These are phyloP conservation scores for Stichopus horrens DNA, from an alignment of 53 echinoderm and acorn worm species.

Conservation along the genomic window DNA sequence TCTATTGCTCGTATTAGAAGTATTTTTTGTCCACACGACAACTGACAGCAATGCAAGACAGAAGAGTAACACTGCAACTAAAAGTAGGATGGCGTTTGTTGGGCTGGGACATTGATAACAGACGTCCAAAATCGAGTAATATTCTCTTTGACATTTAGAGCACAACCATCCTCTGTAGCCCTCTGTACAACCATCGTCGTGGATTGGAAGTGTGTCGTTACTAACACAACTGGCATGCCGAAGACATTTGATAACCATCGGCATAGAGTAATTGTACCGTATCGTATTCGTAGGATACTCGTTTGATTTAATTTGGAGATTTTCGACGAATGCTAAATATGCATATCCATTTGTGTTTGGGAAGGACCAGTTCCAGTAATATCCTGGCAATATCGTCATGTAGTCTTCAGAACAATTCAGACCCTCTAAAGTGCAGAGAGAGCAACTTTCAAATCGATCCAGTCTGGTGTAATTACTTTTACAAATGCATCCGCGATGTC, in stretches of 20 bases:
- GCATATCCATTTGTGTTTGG: neutral
- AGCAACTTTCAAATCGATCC: conserved; percentile 14
- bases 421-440: neutral
- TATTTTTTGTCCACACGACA: neutral
- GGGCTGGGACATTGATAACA: conserved; percentile 8
- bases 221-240: neutral
- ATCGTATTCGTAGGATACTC: neutral
- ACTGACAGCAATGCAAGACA: neutral
- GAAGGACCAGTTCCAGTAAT: conserved; percentile 42
- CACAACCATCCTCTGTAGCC: conserved; percentile 29
- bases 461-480: neutral
- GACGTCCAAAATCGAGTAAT: neutral
- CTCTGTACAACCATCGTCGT: neutral
- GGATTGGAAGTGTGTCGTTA: neutral
- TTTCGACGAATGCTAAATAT: neutral
- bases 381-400: neutral
- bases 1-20: neutral
- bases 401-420: conserved; percentile 35
- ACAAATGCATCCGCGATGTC: conserved; percentile 12
- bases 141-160: neutral
- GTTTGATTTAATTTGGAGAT: neutral
- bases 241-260: neutral
- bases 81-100: neutral
- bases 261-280: neutral
- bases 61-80: neutral